These are phyloP conservation scores for Thamnophis sirtalis DNA, from an alignment of 2,113 vertebrate genomes.

Conservation along the genomic window DNA sequence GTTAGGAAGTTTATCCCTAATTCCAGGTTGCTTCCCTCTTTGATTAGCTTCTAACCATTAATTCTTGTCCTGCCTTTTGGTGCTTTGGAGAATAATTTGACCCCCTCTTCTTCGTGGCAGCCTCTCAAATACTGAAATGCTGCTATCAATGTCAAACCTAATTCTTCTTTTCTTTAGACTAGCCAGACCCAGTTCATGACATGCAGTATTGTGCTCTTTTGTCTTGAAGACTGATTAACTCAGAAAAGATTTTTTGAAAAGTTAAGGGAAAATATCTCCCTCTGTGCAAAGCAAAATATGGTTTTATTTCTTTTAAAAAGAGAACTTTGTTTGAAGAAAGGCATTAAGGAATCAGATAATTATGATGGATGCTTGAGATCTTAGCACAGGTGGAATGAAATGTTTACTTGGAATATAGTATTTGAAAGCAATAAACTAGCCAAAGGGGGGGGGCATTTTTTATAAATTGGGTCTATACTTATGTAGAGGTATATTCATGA, in stretches of 20 bases:
- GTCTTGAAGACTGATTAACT: not conserved
- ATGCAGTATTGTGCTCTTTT: not conserved
- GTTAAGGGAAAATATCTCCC: not conserved
- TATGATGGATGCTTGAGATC: not conserved
- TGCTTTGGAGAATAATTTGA: too few relatives aligned
- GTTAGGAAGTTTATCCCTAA: too few relatives aligned
- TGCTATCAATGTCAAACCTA: too few relatives aligned
- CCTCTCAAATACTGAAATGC: too few relatives aligned
- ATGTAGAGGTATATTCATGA: not conserved
- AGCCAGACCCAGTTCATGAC: not conserved
- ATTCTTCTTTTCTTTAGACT: too few relatives aligned
- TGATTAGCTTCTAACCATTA: too few relatives aligned
- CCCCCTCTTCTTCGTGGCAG: too few relatives aligned
- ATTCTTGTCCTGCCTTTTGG: too few relatives aligned
- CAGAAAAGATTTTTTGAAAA: not conserved
- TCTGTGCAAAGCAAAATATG: not conserved
- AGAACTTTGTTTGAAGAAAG: not conserved
- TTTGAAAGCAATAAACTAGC: not conserved
- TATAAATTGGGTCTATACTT: not conserved
- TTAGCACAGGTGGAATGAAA: not conserved
- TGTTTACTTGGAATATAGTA: not conserved
- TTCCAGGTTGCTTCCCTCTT: too few relatives aligned
- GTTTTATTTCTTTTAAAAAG: not conserved
- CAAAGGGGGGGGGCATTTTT: not conserved
- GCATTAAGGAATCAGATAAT: not conserved